These are phyloP conservation scores for Athetis lepigone DNA, from an alignment of 2,888 invertebrate species.

Conservation along the genomic window DNA sequence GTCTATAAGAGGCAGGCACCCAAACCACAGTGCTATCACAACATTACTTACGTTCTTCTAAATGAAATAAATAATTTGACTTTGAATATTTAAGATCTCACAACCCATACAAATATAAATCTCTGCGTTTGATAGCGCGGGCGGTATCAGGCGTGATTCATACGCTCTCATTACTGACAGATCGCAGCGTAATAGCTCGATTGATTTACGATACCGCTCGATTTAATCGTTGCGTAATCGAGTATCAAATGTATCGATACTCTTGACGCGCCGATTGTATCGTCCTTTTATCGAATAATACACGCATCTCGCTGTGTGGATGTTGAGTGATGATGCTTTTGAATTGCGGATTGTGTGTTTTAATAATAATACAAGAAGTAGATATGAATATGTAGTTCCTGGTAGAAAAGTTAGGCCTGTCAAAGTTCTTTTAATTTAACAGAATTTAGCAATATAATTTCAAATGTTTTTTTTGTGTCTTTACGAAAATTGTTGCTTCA, in stretches of 20 bases:
- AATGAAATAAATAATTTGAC: too few species aligned
- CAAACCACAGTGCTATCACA: too few species aligned
- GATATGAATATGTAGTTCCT: slow-evolving; percentile 13
- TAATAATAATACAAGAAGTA: slow-evolving; percentile 1
- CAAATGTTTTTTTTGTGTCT: too few species aligned
- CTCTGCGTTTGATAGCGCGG: slow-evolving; percentile 49
- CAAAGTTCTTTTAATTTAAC: too few species aligned
- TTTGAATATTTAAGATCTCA: slow-evolving; percentile 50
- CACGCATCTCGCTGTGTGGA: slow-evolving; percentile 46
- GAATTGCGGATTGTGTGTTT: slow-evolving; percentile 42
- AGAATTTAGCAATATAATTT: too few species aligned
- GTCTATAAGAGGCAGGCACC: too few species aligned
- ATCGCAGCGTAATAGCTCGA: slow-evolving; percentile 84
- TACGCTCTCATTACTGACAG: slow-evolving; percentile 86
- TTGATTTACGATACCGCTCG: slow-evolving; percentile 83
- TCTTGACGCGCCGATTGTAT: slow-evolving; percentile 58
- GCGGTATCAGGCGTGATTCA: slow-evolving; percentile 78
- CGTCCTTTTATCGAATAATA: slow-evolving; percentile 61
- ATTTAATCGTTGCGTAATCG: slow-evolving; percentile 81
- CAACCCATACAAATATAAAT: slow-evolving; percentile 56
- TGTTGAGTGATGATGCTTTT: slow-evolving; percentile 39
- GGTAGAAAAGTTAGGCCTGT: too few species aligned
- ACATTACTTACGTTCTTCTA: too few species aligned
- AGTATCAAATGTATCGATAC: slow-evolving; percentile 64
- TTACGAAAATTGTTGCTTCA: too few species aligned